Evolutionary conservation across 2,888 invertebrate genomes (phyloP), one percentile per base, ranked within the genome.

Genomic region (Drosophila yooni): DNA sequence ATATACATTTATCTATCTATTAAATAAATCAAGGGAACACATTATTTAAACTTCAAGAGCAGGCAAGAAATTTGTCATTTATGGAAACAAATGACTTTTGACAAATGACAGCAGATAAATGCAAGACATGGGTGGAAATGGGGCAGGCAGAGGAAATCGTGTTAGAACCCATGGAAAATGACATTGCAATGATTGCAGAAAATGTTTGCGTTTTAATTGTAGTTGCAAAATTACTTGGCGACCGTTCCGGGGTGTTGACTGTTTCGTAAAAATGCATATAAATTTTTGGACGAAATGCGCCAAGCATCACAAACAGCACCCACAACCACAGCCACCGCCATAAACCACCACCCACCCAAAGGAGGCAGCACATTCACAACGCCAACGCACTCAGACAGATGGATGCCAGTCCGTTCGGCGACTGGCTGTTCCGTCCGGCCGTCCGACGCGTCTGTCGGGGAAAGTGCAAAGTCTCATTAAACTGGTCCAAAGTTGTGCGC

Each of bases 41-140:
- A 86, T 81, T 81, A 81, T 72, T 69, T 69, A 66, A 70, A 79
- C 76, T 75, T 75, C 58, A 57, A 70, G 58, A 81, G 67, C 71
- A 74, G 57, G 64, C 73, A 70, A 70, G 65, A 38, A 34, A 57
- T 71, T 43, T 81, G 89, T 86, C 83, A 76, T 86, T 88, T 81
- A 88, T 88, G 83, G 78, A 83, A 88, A 78, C 74, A 86, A 88
- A 84, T 86, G 83, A 70, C 64, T 75, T 72, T 77, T 75, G 88
- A 75, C 78, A 73, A 75, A 57, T 59, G 67, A 33, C 59, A 48
- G 31, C 64, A 67, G 70, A 53, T 64, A 72, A 72, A 60, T 57
- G 53, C 21, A 27, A 56, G 15, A 18, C 7, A 31, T 18, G 21
- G 29, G 13, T 25, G 18, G n/a, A 48, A 10, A 13, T 6, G 18